These are phyloP conservation scores for Apodemia hepburni DNA, from an alignment of 2,888 invertebrate genomes.

Conservation along the genomic window DNA sequence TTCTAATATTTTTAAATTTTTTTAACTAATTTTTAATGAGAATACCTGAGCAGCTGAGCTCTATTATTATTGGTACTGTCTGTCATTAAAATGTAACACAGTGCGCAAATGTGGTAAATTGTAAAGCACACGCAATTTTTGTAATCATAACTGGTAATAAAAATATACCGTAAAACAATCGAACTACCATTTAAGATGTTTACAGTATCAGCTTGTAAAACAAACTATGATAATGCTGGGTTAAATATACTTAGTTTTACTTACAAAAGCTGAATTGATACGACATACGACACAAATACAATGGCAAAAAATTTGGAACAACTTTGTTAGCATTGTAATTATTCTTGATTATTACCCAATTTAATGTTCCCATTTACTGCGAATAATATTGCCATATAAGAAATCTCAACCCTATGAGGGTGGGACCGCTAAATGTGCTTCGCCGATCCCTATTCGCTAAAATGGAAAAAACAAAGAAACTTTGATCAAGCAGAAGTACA, in stretches of 20 bases:
- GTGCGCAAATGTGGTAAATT: too few species aligned
- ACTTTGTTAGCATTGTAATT: background rate
- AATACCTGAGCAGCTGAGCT: too few species aligned
- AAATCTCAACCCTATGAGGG: constrained; percentile 68
- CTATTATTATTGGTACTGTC: too few species aligned
- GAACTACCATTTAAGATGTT: too few species aligned
- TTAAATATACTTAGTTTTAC: background rate
- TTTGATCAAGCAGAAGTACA: constrained; percentile 35
- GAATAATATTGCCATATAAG: constrained; percentile 75
- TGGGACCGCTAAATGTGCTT: constrained; percentile 61
- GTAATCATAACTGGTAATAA: too few species aligned
- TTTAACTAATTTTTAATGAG: too few species aligned
- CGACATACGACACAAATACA: background rate
- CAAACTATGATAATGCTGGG: background rate
- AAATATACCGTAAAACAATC: too few species aligned
- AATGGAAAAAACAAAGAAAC: constrained; percentile 47
- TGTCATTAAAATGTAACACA: too few species aligned
- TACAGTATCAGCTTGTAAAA: background rate
- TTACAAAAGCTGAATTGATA: background rate
- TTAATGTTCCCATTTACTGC: constrained; percentile 48
- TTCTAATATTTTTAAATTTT: too few species aligned
- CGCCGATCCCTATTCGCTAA: constrained; percentile 55
- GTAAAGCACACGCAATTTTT: too few species aligned
- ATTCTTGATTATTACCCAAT: constrained; percentile 15
- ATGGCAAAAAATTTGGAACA: background rate